Evolutionary conservation across 2,888 invertebrate genomes (phyloP).

Genomic region (Steinernema carpocapsae): DNA sequence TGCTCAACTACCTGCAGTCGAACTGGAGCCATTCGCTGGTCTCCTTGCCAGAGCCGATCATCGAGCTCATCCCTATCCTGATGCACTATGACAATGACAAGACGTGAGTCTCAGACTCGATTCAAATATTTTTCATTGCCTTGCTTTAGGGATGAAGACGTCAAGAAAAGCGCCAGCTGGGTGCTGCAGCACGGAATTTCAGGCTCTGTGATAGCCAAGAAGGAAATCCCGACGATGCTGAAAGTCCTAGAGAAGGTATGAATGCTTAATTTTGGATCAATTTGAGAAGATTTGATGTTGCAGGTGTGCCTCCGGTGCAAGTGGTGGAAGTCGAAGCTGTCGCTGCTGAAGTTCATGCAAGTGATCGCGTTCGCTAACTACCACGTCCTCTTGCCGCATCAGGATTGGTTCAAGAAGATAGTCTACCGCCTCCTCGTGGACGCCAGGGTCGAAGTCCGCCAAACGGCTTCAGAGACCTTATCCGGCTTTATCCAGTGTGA

Average conservation of each 20-base stretch:
- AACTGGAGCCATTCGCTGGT: constrained; percentile 48
- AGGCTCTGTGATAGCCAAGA: constrained; percentile 36
- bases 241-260: constrained; percentile 40
- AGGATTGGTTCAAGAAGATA: constrained; percentile 34
- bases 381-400: constrained; percentile 7
- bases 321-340: constrained; percentile 73
- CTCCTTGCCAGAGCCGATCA: constrained; percentile 38
- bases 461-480: constrained; percentile 81
- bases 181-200: constrained; percentile 54
- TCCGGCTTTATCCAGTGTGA: constrained; percentile 86
- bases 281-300: neutral
- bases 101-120: constrained; percentile 44
- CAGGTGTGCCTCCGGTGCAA: constrained; percentile 32
- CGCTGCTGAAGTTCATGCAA: constrained; percentile 72
- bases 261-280: neutral
- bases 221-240: constrained; percentile 41
- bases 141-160: constrained; percentile 59
- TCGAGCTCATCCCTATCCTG: constrained; percentile 66
- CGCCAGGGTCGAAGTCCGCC: constrained; percentile 75
- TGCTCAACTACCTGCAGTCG: constrained; percentile 52
- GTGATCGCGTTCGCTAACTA: constrained; percentile 73
- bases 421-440: constrained; percentile 41
- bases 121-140: too few species aligned
- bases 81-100: constrained; percentile 78
- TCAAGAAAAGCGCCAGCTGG: constrained; percentile 51